phyloP scores from a whole-genome alignment of 1,140 invertebrate genomes.

The Caenorhabditis inopinata region DNA sequence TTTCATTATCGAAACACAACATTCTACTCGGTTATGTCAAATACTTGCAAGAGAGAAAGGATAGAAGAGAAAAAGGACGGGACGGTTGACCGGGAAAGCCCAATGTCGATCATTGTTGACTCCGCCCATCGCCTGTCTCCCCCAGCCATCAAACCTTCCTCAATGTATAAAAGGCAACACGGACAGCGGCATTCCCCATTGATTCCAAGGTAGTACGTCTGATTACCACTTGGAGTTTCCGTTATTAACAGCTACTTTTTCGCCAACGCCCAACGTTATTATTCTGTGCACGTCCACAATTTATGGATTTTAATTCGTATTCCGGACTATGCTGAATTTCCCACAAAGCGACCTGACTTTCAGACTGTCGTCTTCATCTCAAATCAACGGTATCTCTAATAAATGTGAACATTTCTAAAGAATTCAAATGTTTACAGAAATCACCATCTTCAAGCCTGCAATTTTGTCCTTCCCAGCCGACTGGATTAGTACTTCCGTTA shows the following conservation, averaged over 20 bases:
- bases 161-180: constrained; percentile 23
- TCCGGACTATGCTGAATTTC: constrained; percentile 14
- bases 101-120: constrained; percentile 14
- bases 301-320: constrained; percentile 23
- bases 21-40: constrained; percentile 12
- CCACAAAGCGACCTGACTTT: not conserved
- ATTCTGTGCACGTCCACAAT: not conserved
- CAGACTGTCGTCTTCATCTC: constrained; percentile 10
- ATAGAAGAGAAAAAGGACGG: not conserved
- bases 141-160: not conserved
- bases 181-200: constrained; percentile 11
- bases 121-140: constrained; percentile 3
- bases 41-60: not conserved
- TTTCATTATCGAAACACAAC: constrained; percentile 14
- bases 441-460: constrained; percentile 23
- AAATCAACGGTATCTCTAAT: not conserved
- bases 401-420: not conserved
- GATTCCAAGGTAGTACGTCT: constrained; percentile 2
- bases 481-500: constrained; percentile 47
- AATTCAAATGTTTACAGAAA: not conserved
- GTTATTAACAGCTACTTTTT: not conserved
- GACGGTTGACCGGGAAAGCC: constrained; percentile 32
- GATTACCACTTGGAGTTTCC: constrained; percentile 25
- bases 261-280: not conserved
- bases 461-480: constrained; percentile 29